Evolutionary conservation across 2,888 invertebrate genomes (phyloP).

Genomic region (Coenonympha arcania): DNA sequence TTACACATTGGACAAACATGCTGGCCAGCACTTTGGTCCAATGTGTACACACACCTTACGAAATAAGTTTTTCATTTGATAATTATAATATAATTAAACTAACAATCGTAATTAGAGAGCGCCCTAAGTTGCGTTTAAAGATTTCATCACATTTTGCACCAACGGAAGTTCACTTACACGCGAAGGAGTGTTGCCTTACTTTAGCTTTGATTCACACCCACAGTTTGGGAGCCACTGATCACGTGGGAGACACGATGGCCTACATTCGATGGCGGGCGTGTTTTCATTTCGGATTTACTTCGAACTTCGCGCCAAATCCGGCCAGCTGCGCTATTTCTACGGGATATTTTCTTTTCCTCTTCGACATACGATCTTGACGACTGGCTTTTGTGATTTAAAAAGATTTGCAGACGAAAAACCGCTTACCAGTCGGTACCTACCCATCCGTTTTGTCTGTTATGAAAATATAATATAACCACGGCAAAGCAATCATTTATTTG

Average conservation of each 20-base stretch:
- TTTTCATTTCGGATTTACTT: constrained; percentile 71
- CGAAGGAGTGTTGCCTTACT: too few species aligned
- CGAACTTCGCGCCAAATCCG: constrained; percentile 64
- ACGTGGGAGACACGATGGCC: constrained; percentile 48
- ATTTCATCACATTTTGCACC: too few species aligned
- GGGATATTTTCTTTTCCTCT: constrained; percentile 68
- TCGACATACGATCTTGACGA: constrained; percentile 66
- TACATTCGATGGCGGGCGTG: constrained; percentile 53
- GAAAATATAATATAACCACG: too few species aligned
- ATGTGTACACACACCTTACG: too few species aligned
- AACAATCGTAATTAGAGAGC: too few species aligned
- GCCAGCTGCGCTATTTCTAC: constrained; percentile 61
- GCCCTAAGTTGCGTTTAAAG: too few species aligned
- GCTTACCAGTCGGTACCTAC: constrained; percentile 36
- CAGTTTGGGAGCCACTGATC: neutral
- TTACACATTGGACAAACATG: too few species aligned
- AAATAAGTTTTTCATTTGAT: too few species aligned
- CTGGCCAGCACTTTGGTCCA: too few species aligned
- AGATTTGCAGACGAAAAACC: constrained; percentile 64
- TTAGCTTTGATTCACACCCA: neutral
- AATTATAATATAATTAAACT: too few species aligned
- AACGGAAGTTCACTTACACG: too few species aligned
- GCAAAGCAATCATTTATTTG: too few species aligned
- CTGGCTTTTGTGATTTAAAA: constrained; percentile 72
- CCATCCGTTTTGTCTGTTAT: neutral